Evolutionary conservation across 2,888 invertebrate genomes (phyloP).

Genomic region (Mythimna ferrago): DNA sequence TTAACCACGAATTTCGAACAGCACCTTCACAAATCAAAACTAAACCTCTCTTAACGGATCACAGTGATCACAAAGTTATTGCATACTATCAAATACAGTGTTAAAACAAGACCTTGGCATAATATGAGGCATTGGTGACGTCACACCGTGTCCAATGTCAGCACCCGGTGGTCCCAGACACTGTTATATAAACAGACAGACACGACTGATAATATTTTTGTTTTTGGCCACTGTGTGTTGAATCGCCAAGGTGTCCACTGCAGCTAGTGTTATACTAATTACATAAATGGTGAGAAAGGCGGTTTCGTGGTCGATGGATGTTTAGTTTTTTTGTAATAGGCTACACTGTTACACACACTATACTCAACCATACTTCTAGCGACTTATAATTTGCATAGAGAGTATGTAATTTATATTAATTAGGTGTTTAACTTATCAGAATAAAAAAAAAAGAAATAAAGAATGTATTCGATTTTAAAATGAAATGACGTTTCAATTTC

Average conservation of each 20-base stretch:
- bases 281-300: conserved; percentile 21
- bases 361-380: too few species aligned
- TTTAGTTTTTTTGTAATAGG: neutral
- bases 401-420: neutral
- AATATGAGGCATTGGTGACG: conserved; percentile 54
- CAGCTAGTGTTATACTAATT: conserved; percentile 24
- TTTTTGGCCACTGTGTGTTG: conserved; percentile 63
- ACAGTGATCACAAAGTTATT: neutral
- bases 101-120: conserved; percentile 54
- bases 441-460: neutral
- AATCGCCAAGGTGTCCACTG: conserved; percentile 21
- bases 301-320: neutral
- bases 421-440: neutral
- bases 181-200: conserved; percentile 68
- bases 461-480: neutral
- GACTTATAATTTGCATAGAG: neutral
- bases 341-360: too few species aligned
- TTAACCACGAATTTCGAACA: neutral
- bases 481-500: neutral
- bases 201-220: conserved; percentile 69
- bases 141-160: conserved; percentile 69
- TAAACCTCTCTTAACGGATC: neutral
- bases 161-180: conserved; percentile 59
- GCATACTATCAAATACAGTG: conserved; percentile 12
- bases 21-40: neutral